Evolutionary conservation across 2,797 vertebrate genomes (phyloP), one percentile per base, ranked within the genome.

Genomic region (Enteromius unitaeniatus): DNA sequence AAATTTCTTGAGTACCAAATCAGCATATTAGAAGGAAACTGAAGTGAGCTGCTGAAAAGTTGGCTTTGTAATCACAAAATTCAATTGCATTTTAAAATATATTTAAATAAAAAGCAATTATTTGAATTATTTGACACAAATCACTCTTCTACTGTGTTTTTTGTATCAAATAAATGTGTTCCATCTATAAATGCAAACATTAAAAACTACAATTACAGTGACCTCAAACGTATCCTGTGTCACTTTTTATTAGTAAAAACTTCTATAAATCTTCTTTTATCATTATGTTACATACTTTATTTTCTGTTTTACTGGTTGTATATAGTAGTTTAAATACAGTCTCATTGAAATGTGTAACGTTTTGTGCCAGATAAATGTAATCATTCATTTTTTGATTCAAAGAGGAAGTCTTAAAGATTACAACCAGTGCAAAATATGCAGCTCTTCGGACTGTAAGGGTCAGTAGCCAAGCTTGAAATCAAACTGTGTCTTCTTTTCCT

Each of bases 391-490:
- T 13, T 9, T 6, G 11, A 8, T 51, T 55, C 65, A 70, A 58
- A 70, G n/a, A 45, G 7, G 21, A 26, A 74, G 47, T 78, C 58
- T 64, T 6, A 28, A 49, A 8, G 34, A 11, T 14, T 49, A n/a
- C 19, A 31, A 4, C 34, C 47, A 64, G 28, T 64, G 14, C 14
- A 26, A 34, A 26, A 17, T 64, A 74, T 75, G n/a, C 42, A 76
- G 0, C 7, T 68, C 5, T 11, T 65, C 1, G 0, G 19, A 67
- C 31, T 28, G 42, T 14, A 67, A 68, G 28, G 40, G 42, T 42
- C 17, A 73, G 68, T 53, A 51, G 69, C 37, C 11, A 53, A 75
- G 37, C n/a, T 65, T 85, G 64, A 49, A 80, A 79, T 65, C 58
- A 78, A 62, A 76, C 31, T 6, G 1, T 34, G n/a, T 49, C 31